phyloP scores from a whole-genome alignment of 2,888 invertebrate species.

The Pollenia griseotomentosa region DNA sequence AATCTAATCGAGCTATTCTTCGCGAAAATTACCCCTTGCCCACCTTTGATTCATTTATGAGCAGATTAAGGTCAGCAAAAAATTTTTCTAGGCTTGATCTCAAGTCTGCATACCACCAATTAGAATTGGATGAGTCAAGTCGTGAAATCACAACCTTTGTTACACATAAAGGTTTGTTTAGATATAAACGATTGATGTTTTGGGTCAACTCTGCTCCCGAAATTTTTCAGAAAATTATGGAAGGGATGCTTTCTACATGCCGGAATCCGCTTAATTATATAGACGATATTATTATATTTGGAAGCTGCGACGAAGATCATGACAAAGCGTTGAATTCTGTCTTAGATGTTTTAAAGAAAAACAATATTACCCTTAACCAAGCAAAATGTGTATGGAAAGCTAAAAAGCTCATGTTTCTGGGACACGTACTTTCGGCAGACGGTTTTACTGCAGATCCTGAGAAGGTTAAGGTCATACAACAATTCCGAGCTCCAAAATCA shows the following conservation, averaged over 20 bases:
- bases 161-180: conserved; percentile 72
- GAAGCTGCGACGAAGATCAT: conserved; percentile 76
- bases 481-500: conserved; percentile 75
- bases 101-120: conserved; percentile 77
- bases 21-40: conserved; percentile 74
- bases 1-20: conserved; percentile 40
- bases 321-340: conserved; percentile 73
- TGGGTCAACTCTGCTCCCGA: conserved; percentile 78
- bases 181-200: conserved; percentile 81
- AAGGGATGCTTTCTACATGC: conserved; percentile 77
- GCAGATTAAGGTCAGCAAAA: conserved; percentile 73
- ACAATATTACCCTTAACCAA: conserved; percentile 76
- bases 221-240: conserved; percentile 76
- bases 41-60: conserved; percentile 76
- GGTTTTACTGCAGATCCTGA: conserved; percentile 73
- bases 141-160: conserved; percentile 68
- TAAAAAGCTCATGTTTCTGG: conserved; percentile 60
- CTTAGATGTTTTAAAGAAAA: conserved; percentile 66
- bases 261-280: conserved; percentile 76
- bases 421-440: conserved; percentile 64
- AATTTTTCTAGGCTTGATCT: conserved; percentile 79
- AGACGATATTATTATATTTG: conserved; percentile 76
- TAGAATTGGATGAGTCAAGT: conserved; percentile 71
- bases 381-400: conserved; percentile 75
- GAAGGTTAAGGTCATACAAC: conserved; percentile 73